Evolutionary conservation across 2,888 invertebrate genomes (phyloP), one percentile per base, ranked within the genome.

Genomic region (Mylabris sibirica): DNA sequence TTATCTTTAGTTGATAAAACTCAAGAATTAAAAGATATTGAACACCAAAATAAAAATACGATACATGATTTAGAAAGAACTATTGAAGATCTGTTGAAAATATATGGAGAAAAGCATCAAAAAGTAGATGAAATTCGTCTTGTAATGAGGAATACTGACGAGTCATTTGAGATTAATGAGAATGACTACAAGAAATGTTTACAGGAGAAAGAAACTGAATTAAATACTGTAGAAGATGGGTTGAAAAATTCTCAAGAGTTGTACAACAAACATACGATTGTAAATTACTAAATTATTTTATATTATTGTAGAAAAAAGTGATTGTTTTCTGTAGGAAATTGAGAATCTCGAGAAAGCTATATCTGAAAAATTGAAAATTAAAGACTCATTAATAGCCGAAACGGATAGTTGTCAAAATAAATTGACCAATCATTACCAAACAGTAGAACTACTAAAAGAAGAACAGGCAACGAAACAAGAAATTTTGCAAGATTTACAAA

Each of bases 401-500:
- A 57, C 12, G 0, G 26, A n/a, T 5, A 57, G 12, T 26, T 26
- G 5, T 26, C 22, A 4, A 57, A 57, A 1, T 4, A 57, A 1
- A 26, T n/a, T 57, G 4, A 26, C 24, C 2, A 11, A 24, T n/a
- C 12, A 57, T 57, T 1, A n/a, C 1, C 14, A 24, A 6, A 26
- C 14, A n/a, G 14, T 14, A 2, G 24, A n/a, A n/a, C 1, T 1
- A 6, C 14, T 57, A 14, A 57, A 57, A 26, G 26, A 57, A 26
- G 57, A 57, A 57, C 57, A 26, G 24, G 24, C 26, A 6, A n/a
- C 57, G 2, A 24, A 57, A 12, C 57, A 57, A 6, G 14, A 57
- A n/a, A 57, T 57, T 11, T 26, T 57, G 14, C 57, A 26, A 57
- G 57, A 57, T 57, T n/a, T 57, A 8, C 57, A 57, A 26, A 26